These are phyloP conservation scores for Denticeps clupeoides DNA, from an alignment of 2,797 vertebrate genomes.

Conservation along the genomic window DNA sequence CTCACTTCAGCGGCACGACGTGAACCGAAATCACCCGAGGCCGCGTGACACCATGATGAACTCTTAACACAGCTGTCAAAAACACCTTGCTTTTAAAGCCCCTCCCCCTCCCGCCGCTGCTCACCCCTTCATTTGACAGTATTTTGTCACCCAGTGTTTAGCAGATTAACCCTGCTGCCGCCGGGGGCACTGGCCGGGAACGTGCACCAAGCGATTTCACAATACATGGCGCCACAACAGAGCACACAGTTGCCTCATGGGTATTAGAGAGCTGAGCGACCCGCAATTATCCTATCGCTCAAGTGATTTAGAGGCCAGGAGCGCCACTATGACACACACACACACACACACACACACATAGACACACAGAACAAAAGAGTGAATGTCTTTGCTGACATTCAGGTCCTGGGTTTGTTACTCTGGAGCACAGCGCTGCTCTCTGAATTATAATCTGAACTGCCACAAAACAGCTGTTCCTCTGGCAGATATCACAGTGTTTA, in stretches of 20 bases:
- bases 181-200: conserved; percentile 40
- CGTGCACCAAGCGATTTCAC: no score
- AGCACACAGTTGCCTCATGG: conserved; percentile 50
- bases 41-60: conserved; percentile 14
- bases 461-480: no score
- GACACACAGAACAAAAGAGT: no score
- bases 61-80: conserved; percentile 11
- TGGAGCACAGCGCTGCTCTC: no score
- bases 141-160: conserved; percentile 56
- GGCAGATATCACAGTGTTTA: no score
- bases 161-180: conserved; percentile 56
- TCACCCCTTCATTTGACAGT: conserved; percentile 31
- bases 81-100: conserved; percentile 13
- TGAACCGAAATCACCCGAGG: conserved; percentile 7
- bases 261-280: conserved; percentile 55
- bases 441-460: no score
- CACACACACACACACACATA: not conserved
- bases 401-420: no score
- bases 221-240: conserved; percentile 56
- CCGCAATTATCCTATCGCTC: conserved; percentile 55
- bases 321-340: conserved; percentile 46
- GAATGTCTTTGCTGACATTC: no score
- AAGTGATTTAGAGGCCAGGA: conserved; percentile 55
- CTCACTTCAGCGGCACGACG: not conserved
- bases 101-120: not conserved